Base-by-base conservation (phyloP, 2,888 invertebrate genomes). In the Tanytarsus gracilentus region DNA sequence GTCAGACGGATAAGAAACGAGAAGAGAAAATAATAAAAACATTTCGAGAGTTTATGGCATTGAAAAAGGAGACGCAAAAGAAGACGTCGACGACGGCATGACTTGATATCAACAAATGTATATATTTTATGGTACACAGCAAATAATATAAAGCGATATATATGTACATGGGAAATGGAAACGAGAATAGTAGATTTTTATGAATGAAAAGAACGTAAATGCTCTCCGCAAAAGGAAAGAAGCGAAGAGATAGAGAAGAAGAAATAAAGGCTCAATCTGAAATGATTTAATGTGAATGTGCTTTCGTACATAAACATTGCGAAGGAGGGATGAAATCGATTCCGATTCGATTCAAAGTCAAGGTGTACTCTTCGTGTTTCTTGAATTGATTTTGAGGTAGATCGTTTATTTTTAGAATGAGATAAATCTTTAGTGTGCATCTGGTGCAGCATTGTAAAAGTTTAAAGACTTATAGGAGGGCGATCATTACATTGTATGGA, bases 81-180 rank as follows among this genome's bases (percentile, higher is more conserved):
- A 36, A 36, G 16, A 36, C n/a, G 7, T 14, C 16, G 36, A 6
- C n/a, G 36, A n/a, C n/a, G n/a, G 36, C 5, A 14, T n/a, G 36
- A n/a, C 16, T 14, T 18, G 44, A 44, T 44, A 44, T 44, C 44
- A 44, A 44, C 44, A 44, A 44, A 44, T 44, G 44, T 44, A 44
- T 44, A 44, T 44, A 44, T 44, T n/a, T n/a, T n/a, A n/a, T n/a
- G n/a, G n/a, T n/a, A n/a, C n/a, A n/a, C n/a, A n/a, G n/a, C n/a
- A n/a, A 44, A 44, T 44, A 44, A 36, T 36, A 16, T 36, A 36
- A 16, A 18, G 23, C 7, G 11, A 44, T 44, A 11, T 33, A 11
- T 44, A 44, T 44, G 23, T n/a, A 16, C n/a, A 36, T n/a, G 16
- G 36, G 14, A 36, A 36, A 33, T 21, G 9, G 4, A 44, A 23